These are phyloP conservation scores for Dynastes hyllus DNA, from an alignment of 2,888 invertebrate species.

Conservation along the genomic window DNA sequence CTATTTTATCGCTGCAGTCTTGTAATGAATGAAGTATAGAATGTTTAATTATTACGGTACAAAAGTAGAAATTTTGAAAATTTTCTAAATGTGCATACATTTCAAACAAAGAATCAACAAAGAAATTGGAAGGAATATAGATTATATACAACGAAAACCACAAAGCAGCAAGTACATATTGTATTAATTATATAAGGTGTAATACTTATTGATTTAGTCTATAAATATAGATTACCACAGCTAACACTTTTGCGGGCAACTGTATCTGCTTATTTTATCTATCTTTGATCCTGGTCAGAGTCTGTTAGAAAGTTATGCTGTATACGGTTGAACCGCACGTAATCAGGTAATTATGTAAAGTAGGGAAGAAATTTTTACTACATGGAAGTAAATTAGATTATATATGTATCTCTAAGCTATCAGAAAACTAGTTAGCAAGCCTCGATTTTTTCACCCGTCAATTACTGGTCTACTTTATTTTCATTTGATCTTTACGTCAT, in stretches of 20 bases:
- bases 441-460: constrained; percentile 11
- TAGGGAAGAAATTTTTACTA: constrained; percentile 32
- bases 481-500: constrained; percentile 26
- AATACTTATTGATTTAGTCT: too few species aligned
- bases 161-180: too few species aligned
- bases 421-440: constrained; percentile 30
- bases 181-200: too few species aligned
- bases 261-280: constrained; percentile 20
- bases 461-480: constrained; percentile 12
- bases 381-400: constrained; percentile 30
- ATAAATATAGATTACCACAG: neutral
- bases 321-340: constrained; percentile 28
- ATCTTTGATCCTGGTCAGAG: neutral
- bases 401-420: constrained; percentile 38
- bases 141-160: too few species aligned
- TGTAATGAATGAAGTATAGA: too few species aligned
- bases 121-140: too few species aligned
- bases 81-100: too few species aligned
- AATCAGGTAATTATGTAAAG: constrained; percentile 33
- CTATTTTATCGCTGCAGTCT: too few species aligned
- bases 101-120: too few species aligned
- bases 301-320: constrained; percentile 39
- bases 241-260: constrained; percentile 7
- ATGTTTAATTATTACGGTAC: too few species aligned
- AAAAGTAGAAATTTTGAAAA: too few species aligned